These are phyloP conservation scores for Eurypyga helias DNA, from an alignment of 2,113 vertebrate species.

Conservation along the genomic window DNA sequence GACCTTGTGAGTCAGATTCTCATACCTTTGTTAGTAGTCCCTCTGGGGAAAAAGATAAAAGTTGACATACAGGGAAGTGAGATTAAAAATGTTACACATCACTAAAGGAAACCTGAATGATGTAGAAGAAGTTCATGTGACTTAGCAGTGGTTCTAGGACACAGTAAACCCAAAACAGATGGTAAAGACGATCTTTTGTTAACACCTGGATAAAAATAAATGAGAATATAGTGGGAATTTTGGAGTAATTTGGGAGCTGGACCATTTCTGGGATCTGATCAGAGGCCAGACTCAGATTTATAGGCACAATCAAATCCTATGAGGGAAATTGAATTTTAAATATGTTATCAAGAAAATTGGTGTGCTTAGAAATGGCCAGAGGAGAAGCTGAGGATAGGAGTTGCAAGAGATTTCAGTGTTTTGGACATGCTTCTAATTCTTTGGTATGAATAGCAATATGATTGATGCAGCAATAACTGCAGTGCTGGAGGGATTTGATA, in stretches of 20 bases:
- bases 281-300: constrained; percentile 43
- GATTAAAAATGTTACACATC: background rate
- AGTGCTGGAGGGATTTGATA: constrained; percentile 45
- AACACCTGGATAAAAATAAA: background rate
- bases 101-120: background rate
- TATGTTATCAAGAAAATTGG: constrained; percentile 49
- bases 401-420: constrained; percentile 29
- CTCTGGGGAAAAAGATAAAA: background rate
- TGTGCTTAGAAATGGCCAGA: constrained; percentile 23
- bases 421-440: constrained; percentile 50
- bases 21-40: too few relatives aligned
- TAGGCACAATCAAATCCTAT: constrained; percentile 41
- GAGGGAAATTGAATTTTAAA: constrained; percentile 54
- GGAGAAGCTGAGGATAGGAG: constrained; percentile 4
- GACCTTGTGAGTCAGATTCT: background rate
- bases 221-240: background rate
- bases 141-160: background rate
- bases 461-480: constrained; percentile 64
- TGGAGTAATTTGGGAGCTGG: background rate
- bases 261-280: background rate
- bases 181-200: background rate
- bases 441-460: constrained; percentile 61
- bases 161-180: background rate
- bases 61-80: background rate
- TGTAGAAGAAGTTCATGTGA: background rate